Conservation (phyloP, 2,797 vertebrate genomes). For the Siniperca scherzeri region DNA sequence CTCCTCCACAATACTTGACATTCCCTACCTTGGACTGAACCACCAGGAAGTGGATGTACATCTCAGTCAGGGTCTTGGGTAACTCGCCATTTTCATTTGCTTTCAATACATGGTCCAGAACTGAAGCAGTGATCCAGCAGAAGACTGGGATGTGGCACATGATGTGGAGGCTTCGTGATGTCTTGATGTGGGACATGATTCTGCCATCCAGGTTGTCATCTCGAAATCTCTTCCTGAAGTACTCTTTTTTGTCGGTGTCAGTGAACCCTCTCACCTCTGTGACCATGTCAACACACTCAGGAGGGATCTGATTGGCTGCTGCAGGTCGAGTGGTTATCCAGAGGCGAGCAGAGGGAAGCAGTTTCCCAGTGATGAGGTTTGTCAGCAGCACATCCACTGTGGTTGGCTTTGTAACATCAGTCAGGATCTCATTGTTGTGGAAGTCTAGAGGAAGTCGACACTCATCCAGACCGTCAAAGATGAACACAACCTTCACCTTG, state of each 20-base stretch:
- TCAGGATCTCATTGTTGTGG: background rate
- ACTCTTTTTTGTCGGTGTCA: too few relatives aligned
- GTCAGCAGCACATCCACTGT: slow-evolving; percentile 23
- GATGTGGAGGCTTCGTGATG: slow-evolving; percentile 31
- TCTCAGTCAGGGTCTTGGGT: slow-evolving; percentile 33
- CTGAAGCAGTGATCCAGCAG: slow-evolving; percentile 50
- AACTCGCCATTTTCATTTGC: background rate
- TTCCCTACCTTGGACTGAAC: slow-evolving; percentile 12
- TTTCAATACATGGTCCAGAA: slow-evolving; percentile 1
- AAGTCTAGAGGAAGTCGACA: too few relatives aligned
- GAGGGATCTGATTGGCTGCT: slow-evolving; percentile 25
- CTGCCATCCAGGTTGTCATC: background rate
- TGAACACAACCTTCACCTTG: slow-evolving; percentile 13
- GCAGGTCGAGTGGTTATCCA: slow-evolving; percentile 30
- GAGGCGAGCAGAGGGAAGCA: slow-evolving; percentile 12
- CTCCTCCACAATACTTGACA: background rate
- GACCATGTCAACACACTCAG: slow-evolving; percentile 6
- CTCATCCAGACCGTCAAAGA: slow-evolving; percentile 24
- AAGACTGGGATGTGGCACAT: slow-evolving; percentile 45
- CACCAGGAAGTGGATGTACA: slow-evolving; percentile 35
- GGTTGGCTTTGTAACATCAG: slow-evolving; percentile 5
- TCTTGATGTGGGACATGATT: slow-evolving; percentile 29
- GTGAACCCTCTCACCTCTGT: slow-evolving; percentile 24
- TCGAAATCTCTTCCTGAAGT: too few relatives aligned
- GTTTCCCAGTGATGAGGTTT: slow-evolving; percentile 25